These are phyloP conservation scores for Plectrocnemia conspersa DNA, from an alignment of 1,140 invertebrate species.

Conservation along the genomic window DNA sequence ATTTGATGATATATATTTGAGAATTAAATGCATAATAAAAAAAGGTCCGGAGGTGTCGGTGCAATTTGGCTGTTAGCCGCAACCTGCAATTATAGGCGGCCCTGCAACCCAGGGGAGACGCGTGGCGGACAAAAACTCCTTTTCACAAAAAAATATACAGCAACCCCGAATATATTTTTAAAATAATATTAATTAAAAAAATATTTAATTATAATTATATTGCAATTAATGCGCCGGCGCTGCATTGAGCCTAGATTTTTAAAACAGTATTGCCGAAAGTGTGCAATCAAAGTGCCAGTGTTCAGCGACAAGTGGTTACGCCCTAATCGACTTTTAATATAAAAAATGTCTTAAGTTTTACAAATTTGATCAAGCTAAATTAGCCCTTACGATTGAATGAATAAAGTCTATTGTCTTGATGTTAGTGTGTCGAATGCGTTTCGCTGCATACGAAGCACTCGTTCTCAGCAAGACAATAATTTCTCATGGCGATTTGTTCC, in stretches of 20 bases:
- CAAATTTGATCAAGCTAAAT: too few relatives aligned
- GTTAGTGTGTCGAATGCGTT: neutral
- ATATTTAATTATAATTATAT: neutral
- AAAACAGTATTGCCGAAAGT: conserved; percentile 27
- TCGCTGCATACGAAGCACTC: neutral
- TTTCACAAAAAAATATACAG: conserved; percentile 1
- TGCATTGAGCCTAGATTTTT: conserved; percentile 22
- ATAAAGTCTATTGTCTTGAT: neutral
- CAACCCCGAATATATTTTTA: neutral
- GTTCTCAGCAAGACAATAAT: conserved; percentile 6
- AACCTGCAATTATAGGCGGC: conserved; percentile 30
- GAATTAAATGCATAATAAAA: conserved; percentile 32
- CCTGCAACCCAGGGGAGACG: conserved; percentile 11
- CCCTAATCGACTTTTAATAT: too few relatives aligned
- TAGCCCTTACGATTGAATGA: neutral
- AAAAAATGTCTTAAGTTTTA: too few relatives aligned
- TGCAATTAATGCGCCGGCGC: neutral
- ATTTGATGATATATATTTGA: conserved; percentile 28
- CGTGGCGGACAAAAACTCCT: too few relatives aligned
- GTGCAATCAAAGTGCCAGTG: conserved; percentile 34
- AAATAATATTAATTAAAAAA: neutral
- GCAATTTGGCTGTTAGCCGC: conserved; percentile 35
- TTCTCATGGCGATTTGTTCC: neutral
- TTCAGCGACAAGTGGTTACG: conserved; percentile 33
- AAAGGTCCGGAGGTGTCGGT: conserved; percentile 18